Percentiles rank a stretch among this genome's conserved stretches.
These are phyloP conservation scores for Halcyon smyrnensis DNA, from an alignment of 2,797 vertebrate genomes.

Conservation along the genomic window DNA sequence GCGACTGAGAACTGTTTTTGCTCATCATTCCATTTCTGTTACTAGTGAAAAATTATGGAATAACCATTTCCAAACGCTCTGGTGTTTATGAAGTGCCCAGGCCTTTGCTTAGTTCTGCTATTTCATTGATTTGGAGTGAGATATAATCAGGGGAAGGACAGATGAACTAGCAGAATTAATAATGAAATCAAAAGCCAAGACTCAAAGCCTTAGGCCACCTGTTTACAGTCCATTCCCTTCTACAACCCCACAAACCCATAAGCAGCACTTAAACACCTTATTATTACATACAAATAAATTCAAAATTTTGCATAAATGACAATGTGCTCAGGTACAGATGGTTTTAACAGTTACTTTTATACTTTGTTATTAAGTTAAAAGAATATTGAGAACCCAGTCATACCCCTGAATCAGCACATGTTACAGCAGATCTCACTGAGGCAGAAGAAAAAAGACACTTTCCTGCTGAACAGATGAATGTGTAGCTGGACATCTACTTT, in stretches of 20 bases:
- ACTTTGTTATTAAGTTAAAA: neutral
- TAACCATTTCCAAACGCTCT: neutral
- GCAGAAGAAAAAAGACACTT: neutral
- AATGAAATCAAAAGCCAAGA: neutral
- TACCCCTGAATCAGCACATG: constrained; percentile 27
- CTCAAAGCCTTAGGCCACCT: neutral
- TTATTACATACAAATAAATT: constrained; percentile 7
- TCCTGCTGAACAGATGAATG: neutral
- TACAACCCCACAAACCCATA: neutral
- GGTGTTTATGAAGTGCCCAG: neutral
- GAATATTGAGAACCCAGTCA: constrained; percentile 7
- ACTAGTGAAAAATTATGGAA: neutral
- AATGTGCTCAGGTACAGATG: constrained; percentile 67
- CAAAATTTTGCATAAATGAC: constrained; percentile 39
- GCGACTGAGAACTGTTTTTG: neutral
- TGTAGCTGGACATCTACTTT: neutral
- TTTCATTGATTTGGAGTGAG: neutral
- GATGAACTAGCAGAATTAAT: neutral
- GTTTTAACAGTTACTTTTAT: constrained; percentile 52
- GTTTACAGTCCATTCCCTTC: neutral
- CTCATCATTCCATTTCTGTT: neutral
- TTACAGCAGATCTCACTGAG: constrained; percentile 12
- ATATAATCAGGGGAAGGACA: neutral
- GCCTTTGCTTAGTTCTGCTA: neutral
- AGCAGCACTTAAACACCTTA: neutral